Base-by-base conservation (phyloP, 23 tunicate genomes). In the Clavelina lepadiformis region DNA sequence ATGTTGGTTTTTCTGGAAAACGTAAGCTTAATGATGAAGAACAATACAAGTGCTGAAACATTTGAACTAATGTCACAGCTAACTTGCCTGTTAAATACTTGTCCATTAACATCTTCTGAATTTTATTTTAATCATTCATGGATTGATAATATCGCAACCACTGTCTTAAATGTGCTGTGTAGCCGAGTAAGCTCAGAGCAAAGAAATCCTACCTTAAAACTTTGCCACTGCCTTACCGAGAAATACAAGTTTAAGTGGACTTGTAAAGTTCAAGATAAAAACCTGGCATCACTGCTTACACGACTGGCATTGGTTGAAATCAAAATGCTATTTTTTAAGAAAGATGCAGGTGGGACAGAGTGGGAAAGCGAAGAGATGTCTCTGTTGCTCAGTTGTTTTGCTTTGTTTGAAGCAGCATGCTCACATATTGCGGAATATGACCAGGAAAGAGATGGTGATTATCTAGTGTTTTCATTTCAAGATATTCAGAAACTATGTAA, bases 371-470 rank as follows among this genome's bases (percentile, higher is more conserved):
- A 51, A 29, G 33, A 35, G 1, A 28, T 75, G 50, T 3, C 46
- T 5, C 13, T 75, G 18, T 35, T 75, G 19, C 0, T 68, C 32
- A 25, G 77, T 7, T 83, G 92, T 30, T 75, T 71, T 27, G 35
- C 47, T 26, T 37, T 83, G 1, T 29, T 61, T 2, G 92, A 83
- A 69, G 31, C 69, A 22, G 46, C 23, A 33, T 83, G 86, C 33
- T 51, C 74, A 32, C 37, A 28, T 28, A 56, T 86, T 0, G 80
- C 85, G 6, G 33, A 71, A 8, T 86, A 72, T 72, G 95, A 86
- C 27, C 73, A 72, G 31, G 53, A 63, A 3, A 65, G 66, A 34
- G 28, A 38, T 51, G 56, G 26, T 5, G 45, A 55, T 35, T 60
- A 41, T n/a, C n/a, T n/a, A 34, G 46, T 66, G 28, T 51, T 86